A percentile compares a stretch with the other conserved stretches of the same genome.
Evolutionary conservation across 2,797 vertebrate species (phyloP).

Genomic region (Phoeniculus purpureus): DNA sequence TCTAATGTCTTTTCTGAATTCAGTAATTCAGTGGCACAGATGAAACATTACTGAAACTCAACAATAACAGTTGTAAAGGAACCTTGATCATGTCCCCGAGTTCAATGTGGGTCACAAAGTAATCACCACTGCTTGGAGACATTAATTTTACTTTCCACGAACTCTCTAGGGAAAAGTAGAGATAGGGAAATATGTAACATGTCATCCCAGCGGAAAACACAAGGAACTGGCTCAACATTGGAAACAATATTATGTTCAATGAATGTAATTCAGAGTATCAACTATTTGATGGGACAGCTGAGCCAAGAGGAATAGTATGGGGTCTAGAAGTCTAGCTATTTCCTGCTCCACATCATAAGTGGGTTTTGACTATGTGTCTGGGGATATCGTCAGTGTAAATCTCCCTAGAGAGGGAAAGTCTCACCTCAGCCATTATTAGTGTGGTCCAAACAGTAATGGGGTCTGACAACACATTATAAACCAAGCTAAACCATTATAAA

Average conservation of each 20-base stretch:
- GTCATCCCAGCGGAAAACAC: background rate
- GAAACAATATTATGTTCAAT: background rate
- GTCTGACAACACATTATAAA: background rate
- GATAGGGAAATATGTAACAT: background rate
- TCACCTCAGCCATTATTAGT: background rate
- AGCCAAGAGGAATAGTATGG: background rate
- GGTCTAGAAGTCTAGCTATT: background rate
- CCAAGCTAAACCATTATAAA: background rate
- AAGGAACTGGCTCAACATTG: background rate
- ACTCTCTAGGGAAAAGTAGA: background rate
- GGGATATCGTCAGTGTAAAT: background rate
- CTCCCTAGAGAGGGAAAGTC: background rate
- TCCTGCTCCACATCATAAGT: background rate
- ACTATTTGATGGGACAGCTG: background rate
- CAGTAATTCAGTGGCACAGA: background rate
- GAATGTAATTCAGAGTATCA: background rate
- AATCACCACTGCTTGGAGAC: background rate
- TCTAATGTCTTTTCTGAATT: background rate
- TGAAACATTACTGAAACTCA: background rate
- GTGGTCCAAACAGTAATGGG: too few species aligned
- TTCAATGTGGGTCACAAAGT: background rate
- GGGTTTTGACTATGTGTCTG: background rate
- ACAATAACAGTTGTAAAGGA: background rate
- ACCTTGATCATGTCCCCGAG: background rate
- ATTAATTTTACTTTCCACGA: background rate